phyloP scores from a whole-genome alignment of 2,113 vertebrate genomes.

The Mobula birostris region DNA sequence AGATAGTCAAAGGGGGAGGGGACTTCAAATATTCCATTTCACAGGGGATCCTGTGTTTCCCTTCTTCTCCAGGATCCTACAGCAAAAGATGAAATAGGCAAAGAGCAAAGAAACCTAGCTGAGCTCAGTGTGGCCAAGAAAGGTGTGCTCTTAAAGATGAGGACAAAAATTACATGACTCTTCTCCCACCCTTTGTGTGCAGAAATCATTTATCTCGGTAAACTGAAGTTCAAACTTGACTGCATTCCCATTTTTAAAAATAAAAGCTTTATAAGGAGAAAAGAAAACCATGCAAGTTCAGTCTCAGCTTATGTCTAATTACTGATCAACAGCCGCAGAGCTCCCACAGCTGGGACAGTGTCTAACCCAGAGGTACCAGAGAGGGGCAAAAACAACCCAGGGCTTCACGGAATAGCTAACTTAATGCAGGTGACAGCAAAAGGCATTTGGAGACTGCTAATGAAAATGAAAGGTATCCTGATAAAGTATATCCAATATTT shows the following conservation, averaged over 20 bases:
- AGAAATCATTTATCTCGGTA: neutral
- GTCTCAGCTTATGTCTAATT: neutral
- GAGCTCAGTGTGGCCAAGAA: neutral
- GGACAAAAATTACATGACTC: neutral
- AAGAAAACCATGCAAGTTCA: neutral
- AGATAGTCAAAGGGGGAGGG: neutral
- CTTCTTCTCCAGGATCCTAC: neutral
- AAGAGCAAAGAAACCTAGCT: neutral
- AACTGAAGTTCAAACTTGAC: neutral
- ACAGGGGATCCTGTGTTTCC: neutral
- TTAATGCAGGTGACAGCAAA: neutral
- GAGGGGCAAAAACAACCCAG: neutral
- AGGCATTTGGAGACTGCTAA: neutral
- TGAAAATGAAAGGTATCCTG: neutral
- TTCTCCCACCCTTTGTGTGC: neutral
- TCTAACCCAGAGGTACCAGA: neutral
- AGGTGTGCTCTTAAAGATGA: neutral
- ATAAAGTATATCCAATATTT: neutral
- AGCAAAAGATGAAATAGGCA: neutral
- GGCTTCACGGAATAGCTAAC: too few species aligned
- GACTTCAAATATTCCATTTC: neutral
- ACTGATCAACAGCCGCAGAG: neutral
- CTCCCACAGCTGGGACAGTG: neutral
- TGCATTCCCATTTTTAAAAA: too few species aligned
- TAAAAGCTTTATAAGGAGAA: neutral